phyloP scores from a whole-genome alignment of 2,797 vertebrate genomes.

The Galagoides demidoff region DNA sequence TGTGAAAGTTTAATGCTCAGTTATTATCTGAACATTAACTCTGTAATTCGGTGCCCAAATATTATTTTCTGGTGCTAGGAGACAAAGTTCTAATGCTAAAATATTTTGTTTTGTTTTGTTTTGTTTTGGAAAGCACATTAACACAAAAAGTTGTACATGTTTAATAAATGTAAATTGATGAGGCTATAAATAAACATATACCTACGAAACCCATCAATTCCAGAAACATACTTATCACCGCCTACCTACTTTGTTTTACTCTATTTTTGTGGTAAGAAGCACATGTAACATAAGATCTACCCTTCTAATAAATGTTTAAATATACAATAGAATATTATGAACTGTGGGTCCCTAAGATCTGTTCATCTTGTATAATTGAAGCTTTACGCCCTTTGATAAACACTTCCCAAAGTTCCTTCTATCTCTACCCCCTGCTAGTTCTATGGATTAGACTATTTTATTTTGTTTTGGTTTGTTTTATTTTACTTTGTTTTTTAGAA shows the following conservation, averaged over 20 bases:
- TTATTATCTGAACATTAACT: not conserved
- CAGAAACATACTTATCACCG: not conserved
- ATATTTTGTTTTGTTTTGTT: too few relatives aligned
- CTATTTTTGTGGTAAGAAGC: not conserved
- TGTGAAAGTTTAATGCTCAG: not conserved
- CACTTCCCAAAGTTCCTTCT: not conserved
- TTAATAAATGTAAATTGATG: not conserved
- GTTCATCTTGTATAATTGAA: not conserved
- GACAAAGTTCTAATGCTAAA: not conserved
- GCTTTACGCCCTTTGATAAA: not conserved
- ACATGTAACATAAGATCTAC: not conserved
- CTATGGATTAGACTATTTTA: not conserved
- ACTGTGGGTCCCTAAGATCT: not conserved
- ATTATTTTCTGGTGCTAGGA: not conserved
- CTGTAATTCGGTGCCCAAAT: not conserved
- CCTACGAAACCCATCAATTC: not conserved
- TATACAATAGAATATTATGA: not conserved
- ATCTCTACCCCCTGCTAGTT: not conserved
- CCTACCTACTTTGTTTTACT: not conserved
- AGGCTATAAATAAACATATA: not conserved
- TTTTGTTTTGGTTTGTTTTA: too few relatives aligned
- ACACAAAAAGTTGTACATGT: not conserved
- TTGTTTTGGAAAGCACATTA: not conserved
- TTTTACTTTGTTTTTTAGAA: not conserved
- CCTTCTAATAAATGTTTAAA: not conserved